These are phyloP conservation scores for Falco punctatus DNA, from an alignment of 2,113 vertebrate genomes.

Conservation along the genomic window DNA sequence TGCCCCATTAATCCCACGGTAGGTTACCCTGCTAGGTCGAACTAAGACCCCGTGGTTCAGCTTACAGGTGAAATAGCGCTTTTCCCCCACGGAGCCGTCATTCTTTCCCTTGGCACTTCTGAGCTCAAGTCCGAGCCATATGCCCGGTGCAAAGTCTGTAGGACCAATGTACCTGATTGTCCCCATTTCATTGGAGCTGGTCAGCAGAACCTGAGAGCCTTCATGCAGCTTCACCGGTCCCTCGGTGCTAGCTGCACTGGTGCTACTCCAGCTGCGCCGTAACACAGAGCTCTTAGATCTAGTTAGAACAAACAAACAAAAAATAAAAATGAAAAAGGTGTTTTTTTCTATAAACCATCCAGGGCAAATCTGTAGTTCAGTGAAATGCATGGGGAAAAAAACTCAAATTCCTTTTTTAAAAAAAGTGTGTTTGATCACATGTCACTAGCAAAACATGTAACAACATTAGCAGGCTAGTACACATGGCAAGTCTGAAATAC, in stretches of 20 bases:
- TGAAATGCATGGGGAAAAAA: background rate
- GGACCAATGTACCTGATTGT: slow-evolving; percentile 90
- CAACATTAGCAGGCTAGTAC: background rate
- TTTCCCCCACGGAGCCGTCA: slow-evolving; percentile 87
- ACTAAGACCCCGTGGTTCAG: slow-evolving; percentile 88
- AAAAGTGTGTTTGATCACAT: background rate
- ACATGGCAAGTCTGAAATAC: background rate
- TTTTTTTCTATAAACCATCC: background rate
- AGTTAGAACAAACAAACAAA: background rate
- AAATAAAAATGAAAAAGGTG: too few species aligned
- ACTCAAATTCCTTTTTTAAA: background rate
- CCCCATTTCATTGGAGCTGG: slow-evolving; percentile 92
- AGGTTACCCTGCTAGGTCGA: slow-evolving; percentile 90
- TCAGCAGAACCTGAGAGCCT: slow-evolving; percentile 93
- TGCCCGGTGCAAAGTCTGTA: slow-evolving; percentile 87
- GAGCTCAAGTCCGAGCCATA: slow-evolving; percentile 95
- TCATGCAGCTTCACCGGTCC: slow-evolving; percentile 80
- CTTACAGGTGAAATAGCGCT: slow-evolving; percentile 90
- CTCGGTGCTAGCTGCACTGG: background rate
- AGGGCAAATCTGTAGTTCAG: background rate
- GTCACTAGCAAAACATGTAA: background rate
- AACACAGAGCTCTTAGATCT: slow-evolving; percentile 79
- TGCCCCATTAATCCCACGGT: slow-evolving; percentile 90
- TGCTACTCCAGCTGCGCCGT: slow-evolving; percentile 83
- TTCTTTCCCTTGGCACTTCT: slow-evolving; percentile 89